phyloP scores from a whole-genome alignment of 2,113 vertebrate species.

The Hipposideros armiger region DNA sequence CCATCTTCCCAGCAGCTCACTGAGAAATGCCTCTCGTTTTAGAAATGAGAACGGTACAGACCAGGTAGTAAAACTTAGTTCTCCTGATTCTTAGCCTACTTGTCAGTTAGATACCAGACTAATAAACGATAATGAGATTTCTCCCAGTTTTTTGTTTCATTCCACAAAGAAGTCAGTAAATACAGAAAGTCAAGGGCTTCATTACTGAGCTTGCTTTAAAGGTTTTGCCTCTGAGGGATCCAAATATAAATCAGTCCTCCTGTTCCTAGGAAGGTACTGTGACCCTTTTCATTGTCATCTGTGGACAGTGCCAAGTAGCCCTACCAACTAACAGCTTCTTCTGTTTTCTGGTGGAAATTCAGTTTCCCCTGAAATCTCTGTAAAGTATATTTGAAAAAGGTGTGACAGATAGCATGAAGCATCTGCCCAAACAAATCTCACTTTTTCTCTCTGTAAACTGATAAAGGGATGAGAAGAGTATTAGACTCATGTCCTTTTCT shows the following conservation, averaged over 20 bases:
- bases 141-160: conserved; percentile 10
- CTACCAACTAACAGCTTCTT: background rate
- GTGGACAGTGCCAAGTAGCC: background rate
- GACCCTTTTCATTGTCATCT: conserved; percentile 27
- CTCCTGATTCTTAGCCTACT: background rate
- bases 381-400: conserved; percentile 26
- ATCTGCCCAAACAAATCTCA: background rate
- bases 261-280: conserved; percentile 41
- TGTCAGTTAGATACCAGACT: background rate
- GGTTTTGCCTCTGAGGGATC: background rate
- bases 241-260: background rate
- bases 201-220: conserved; percentile 10
- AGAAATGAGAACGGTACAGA: background rate
- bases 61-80: background rate
- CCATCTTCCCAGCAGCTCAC: background rate
- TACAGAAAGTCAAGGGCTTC: background rate
- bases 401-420: background rate
- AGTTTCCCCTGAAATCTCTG: background rate
- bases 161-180: background rate
- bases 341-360: conserved; percentile 46
- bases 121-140: background rate
- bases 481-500: background rate
- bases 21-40: background rate
- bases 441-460: background rate
- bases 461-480: background rate